phyloP scores from a whole-genome alignment of 1,140 invertebrate genomes.

The Chelonus insularis region DNA sequence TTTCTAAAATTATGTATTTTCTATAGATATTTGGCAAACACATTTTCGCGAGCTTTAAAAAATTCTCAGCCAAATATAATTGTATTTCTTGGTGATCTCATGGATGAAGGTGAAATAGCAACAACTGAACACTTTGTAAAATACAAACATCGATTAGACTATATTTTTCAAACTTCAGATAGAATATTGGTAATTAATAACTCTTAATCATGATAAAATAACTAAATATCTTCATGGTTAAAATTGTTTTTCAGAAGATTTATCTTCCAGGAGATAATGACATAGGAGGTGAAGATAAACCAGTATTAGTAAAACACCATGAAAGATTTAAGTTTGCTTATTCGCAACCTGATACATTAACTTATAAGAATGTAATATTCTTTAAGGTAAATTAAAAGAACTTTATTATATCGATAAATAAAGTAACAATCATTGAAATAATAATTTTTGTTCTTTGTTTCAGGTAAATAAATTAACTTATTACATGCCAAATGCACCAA shows the following conservation, averaged over 20 bases:
- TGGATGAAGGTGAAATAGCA: slow-evolving; percentile 88
- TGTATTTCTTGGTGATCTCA: slow-evolving; percentile 87
- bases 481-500: slow-evolving; percentile 53
- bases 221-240: slow-evolving; percentile 1
- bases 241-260: slow-evolving; percentile 67
- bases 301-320: slow-evolving; percentile 72
- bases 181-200: slow-evolving; percentile 58
- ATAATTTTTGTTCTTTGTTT: too few species aligned
- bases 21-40: slow-evolving; percentile 77
- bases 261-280: slow-evolving; percentile 94
- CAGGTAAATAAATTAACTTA: slow-evolving; percentile 73
- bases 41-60: slow-evolving; percentile 72
- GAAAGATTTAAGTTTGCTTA: slow-evolving; percentile 79
- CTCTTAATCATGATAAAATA: background rate
- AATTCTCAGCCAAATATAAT: slow-evolving; percentile 84
- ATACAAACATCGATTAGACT: slow-evolving; percentile 71
- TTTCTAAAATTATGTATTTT: too few species aligned
- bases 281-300: slow-evolving; percentile 88
- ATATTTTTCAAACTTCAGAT: slow-evolving; percentile 69
- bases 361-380: slow-evolving; percentile 64
- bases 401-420: background rate
- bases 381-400: slow-evolving; percentile 58
- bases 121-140: slow-evolving; percentile 67
- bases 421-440: background rate
- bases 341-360: slow-evolving; percentile 67